Base-by-base conservation (phyloP, 2,797 vertebrate genomes). In the Perodicticus potto region DNA sequence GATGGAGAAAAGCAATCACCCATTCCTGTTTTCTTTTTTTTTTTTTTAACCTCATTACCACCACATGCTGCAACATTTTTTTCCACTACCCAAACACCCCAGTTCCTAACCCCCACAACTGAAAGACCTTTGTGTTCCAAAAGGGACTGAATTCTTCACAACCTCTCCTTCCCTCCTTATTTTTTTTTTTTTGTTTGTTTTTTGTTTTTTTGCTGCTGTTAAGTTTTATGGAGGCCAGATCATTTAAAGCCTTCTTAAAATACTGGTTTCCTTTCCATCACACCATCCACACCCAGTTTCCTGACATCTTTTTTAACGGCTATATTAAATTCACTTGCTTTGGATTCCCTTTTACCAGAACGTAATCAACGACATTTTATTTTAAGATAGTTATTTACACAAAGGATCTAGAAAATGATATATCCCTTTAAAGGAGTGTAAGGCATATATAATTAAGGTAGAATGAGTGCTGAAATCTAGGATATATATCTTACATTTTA, bases 1-100 rank as follows among this genome's bases (percentile, higher is more conserved):
- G 98, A 98, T 98, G 99, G 98, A 98, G 98, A 98, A 99, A 98
- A 99, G 98, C 97, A 99, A 99, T 99, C 99, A 97, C 97, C 99
- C 98, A 99, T 98, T 97, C 97, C 97, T 98, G 98, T 98, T 98
- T 99, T 99, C 98, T 99, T 99, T 99, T 99, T 99, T 99, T 99
- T 99, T 99, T 99, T 99, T 99, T 99, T 98, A 99, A 99, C 99
- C 99, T 99, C 99, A 99, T 99, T 99, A 98, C 98, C 98, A 98
- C 98, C 98, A 98, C 98, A 99, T 98, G 99, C 98, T 99, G 98
- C 98, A 98, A 98, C 98, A 98, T 98, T 99, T 99, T 99, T 98
- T 97, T 93, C 97, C 97, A 98, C 98, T 97, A 98, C 98, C 97
- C 97, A 98, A 98, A 97, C 97, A 92, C 96, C 94, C 96, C 85